Conservation (phyloP, 2,888 invertebrate genomes). For the Synanthedon myopaeformis region DNA sequence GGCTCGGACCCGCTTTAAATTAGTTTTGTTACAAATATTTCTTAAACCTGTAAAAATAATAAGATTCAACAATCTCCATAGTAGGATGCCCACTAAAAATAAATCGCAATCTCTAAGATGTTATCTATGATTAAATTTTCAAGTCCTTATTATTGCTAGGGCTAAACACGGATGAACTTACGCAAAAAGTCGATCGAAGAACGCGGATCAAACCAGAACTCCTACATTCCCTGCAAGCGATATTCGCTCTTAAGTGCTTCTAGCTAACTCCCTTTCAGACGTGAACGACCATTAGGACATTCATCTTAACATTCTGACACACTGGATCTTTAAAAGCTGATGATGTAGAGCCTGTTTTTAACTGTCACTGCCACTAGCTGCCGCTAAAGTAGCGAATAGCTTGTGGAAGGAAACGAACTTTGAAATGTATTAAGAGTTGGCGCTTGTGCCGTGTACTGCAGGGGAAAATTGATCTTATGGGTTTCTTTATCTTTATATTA, state of each 20-base stretch:
- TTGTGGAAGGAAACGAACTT: constrained; percentile 40
- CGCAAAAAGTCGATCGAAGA: constrained; percentile 59
- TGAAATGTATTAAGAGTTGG: constrained; percentile 41
- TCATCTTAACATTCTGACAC: constrained; percentile 26
- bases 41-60: no score
- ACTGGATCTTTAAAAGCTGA: neutral
- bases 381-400: constrained; percentile 40
- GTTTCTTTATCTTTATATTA: neutral
- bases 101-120: neutral
- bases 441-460: constrained; percentile 26
- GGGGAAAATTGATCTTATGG: neutral
- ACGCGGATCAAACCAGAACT: constrained; percentile 56
- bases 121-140: constrained; percentile 24
- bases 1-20: no score
- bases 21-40: no score
- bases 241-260: constrained; percentile 33
- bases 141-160: constrained; percentile 52
- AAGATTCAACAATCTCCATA: no score
- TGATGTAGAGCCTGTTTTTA: constrained; percentile 17
- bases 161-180: constrained; percentile 49
- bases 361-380: constrained; percentile 17
- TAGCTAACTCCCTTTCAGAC: constrained; percentile 33
- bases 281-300: constrained; percentile 36
- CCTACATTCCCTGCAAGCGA: constrained; percentile 32
- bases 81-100: no score